Percentiles rank a stretch among this genome's conserved stretches.
Evolutionary conservation across 2,888 invertebrate genomes (phyloP).

Genomic region (Dryococelus australis): DNA sequence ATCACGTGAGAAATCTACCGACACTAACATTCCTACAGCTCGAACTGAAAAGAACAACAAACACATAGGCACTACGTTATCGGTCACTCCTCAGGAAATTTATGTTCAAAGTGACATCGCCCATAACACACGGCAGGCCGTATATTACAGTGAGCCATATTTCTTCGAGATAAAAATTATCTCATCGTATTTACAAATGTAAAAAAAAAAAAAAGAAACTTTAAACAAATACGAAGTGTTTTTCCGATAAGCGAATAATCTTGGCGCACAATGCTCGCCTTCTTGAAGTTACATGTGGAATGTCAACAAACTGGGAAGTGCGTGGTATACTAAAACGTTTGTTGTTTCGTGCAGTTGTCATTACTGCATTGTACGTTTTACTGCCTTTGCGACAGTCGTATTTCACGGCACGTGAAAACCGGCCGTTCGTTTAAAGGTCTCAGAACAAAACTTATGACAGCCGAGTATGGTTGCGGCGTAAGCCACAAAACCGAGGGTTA

Average conservation of each 20-base stretch:
- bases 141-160: not conserved
- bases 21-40: no score
- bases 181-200: not conserved
- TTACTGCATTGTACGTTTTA: not conserved
- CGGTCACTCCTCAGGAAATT: not conserved
- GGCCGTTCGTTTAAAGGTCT: not conserved
- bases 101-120: not conserved
- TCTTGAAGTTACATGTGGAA: not conserved
- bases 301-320: not conserved
- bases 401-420: not conserved
- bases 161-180: conserved; percentile 1
- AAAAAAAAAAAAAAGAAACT: not conserved
- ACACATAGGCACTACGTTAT: not conserved
- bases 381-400: not conserved
- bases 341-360: not conserved
- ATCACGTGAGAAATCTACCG: no score
- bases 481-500: no score
- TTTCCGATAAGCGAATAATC: not conserved
- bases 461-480: no score
- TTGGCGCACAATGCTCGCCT: not conserved
- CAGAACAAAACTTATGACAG: not conserved
- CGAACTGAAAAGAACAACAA: not conserved
- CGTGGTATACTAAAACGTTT: not conserved
- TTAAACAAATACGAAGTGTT: conserved; percentile 6
- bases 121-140: not conserved